A percentile compares a stretch with the other conserved stretches of the same genome.
Evolutionary conservation across 2,797 vertebrate genomes (phyloP).

Genomic region (Spondyliosoma cantharus): DNA sequence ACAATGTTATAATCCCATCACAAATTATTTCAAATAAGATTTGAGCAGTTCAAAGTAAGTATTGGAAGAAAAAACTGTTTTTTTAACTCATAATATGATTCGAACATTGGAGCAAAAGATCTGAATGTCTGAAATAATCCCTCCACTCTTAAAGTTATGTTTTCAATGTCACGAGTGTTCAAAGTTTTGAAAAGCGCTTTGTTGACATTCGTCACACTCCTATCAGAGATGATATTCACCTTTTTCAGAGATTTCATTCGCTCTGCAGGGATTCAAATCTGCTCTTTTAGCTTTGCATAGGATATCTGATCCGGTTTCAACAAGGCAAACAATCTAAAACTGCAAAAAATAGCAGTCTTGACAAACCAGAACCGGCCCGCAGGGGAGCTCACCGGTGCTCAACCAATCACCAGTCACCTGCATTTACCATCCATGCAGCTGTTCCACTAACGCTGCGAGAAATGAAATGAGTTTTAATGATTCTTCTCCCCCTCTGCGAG

Average conservation of each 20-base stretch:
- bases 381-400: no score
- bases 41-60: no score
- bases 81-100: background rate
- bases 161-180: background rate
- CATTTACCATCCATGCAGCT: background rate
- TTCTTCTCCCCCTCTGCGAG: background rate
- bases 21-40: no score
- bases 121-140: background rate
- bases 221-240: background rate
- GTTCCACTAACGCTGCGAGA: background rate
- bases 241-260: background rate
- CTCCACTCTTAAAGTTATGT: background rate
- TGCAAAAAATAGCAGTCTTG: background rate
- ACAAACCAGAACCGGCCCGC: background rate
- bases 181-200: background rate
- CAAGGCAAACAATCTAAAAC: background rate
- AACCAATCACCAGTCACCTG: background rate
- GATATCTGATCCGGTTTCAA: background rate
- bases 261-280: background rate
- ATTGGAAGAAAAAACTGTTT: background rate
- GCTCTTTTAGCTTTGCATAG: background rate
- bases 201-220: background rate
- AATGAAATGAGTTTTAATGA: background rate
- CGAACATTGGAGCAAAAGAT: background rate
- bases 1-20: no score